phyloP scores from a whole-genome alignment of 1,140 invertebrate genomes.

The Phocides pigmalion region DNA sequence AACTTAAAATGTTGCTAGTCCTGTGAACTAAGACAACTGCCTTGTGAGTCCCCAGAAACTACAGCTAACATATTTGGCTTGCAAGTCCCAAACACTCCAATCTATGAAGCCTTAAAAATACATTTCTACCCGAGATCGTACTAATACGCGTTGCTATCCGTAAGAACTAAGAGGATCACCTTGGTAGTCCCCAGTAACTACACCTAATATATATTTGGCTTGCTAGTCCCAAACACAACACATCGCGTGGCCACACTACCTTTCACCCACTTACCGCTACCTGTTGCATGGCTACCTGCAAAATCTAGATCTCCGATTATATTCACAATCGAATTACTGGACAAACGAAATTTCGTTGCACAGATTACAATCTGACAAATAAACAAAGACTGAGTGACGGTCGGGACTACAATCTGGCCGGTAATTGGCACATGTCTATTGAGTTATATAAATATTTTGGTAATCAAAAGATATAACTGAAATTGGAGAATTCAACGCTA shows the following conservation, averaged over 20 bases:
- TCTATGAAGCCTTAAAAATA: too few species aligned
- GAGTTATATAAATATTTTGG: constrained; percentile 29
- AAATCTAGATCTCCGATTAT: constrained; percentile 42
- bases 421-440: constrained; percentile 37
- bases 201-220: too few species aligned
- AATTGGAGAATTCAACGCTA: background rate
- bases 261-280: constrained; percentile 48
- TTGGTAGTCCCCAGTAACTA: too few species aligned
- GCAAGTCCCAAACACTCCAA: too few species aligned
- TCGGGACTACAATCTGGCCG: constrained; percentile 15
- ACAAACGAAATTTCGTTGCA: constrained; percentile 33
- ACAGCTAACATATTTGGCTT: too few species aligned
- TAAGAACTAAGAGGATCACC: too few species aligned
- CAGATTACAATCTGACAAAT: constrained; percentile 34
- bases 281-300: constrained; percentile 39
- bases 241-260: constrained; percentile 6
- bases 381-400: constrained; percentile 29
- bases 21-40: too few species aligned
- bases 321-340: constrained; percentile 37
- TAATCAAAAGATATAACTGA: constrained; percentile 23
- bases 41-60: too few species aligned
- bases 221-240: background rate
- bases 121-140: too few species aligned
- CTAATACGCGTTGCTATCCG: too few species aligned
- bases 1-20: too few species aligned